Base-by-base conservation (phyloP, 2,888 invertebrate genomes). In the Phasia obesa region DNA sequence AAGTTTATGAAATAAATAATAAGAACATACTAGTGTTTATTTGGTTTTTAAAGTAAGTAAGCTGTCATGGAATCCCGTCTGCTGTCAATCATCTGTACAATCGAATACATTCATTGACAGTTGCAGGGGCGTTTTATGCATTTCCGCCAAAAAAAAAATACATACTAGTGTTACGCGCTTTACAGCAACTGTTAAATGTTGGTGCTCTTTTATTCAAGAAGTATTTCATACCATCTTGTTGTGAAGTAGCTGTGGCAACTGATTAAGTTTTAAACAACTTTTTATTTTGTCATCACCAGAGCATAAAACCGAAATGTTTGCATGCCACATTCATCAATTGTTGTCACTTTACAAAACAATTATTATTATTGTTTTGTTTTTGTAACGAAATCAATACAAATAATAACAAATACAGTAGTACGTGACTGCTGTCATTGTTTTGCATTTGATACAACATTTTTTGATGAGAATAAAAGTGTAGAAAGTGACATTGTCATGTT, bases 381-480 rank as follows among this genome's bases (percentile, higher is more conserved):
- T 44, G 17, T 47, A 17, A 47, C 17, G 17, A 47, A 7, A 47
- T 42, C 11, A 23, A 11, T 19, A 9, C 2, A 53, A 44, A 60
- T 60, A 60, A 27, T n/a, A 53, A 62, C 47, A 73, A 73, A 25
- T 62, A 35, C 25, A 27, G 31, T 69, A 27, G 31, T 69, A 79
- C 78, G 78, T 79, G 78, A 79, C 78, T 79, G 65, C 65, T 79
- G 71, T 79, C 78, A 79, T 15, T 17, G 38, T 31, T 7, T 51
- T 65, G 31, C 57, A 51, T 64, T 42, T 71, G 60, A 53, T 60
- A 69, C 53, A 60, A 65, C 38, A 15, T 25, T 17, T 49, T 25
- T 49, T 49, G 38, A 49, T 71, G 57, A 57, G 71, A 65, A 71
- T 31, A 62, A 47, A 75, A 57, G 75, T 42, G 75, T 67, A 67